Percentiles rank a stretch among this genome's conserved stretches.
Conservation (phyloP, 2,797 vertebrate species). For the Syngnathus acus region DNA sequence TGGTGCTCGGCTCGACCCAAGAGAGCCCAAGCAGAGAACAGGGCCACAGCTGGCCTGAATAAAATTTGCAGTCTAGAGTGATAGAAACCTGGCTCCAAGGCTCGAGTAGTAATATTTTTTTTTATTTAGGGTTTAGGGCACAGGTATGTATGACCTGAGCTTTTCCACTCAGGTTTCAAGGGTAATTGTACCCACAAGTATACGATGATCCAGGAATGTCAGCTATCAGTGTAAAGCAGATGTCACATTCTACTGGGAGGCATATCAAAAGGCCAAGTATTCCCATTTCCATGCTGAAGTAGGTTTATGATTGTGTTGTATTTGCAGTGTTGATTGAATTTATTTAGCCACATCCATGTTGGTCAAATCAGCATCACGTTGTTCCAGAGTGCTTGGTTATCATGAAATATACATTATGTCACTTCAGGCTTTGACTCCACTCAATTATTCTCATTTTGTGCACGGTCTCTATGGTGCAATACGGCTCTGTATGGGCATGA, state of each 20-base stretch:
- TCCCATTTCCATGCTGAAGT: neutral
- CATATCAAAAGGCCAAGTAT: neutral
- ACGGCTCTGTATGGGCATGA: neutral
- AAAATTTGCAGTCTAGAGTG: conserved; percentile 5
- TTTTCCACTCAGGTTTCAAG: neutral
- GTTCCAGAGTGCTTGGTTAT: neutral
- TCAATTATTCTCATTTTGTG: neutral
- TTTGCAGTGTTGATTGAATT: neutral
- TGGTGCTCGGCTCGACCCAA: neutral
- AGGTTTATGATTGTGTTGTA: neutral
- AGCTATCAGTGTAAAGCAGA: neutral
- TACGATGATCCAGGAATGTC: neutral
- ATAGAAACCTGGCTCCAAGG: conserved; percentile 6
- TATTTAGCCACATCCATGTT: neutral
- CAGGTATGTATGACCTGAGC: neutral
- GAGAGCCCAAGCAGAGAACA: conserved; percentile 5
- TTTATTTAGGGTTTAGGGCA: neutral
- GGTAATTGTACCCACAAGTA: neutral
- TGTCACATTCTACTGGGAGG: neutral
- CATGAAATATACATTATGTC: conserved; percentile 29
- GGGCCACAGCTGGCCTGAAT: conserved; percentile 11
- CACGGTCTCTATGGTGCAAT: neutral
- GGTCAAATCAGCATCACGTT: conserved; percentile 3
- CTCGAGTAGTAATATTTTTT: too few relatives aligned
- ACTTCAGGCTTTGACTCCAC: neutral